A percentile compares a stretch with the other conserved stretches of the same genome.
phyloP scores from a whole-genome alignment of 2,113 vertebrate species.

The Tachuris rubrigastra region DNA sequence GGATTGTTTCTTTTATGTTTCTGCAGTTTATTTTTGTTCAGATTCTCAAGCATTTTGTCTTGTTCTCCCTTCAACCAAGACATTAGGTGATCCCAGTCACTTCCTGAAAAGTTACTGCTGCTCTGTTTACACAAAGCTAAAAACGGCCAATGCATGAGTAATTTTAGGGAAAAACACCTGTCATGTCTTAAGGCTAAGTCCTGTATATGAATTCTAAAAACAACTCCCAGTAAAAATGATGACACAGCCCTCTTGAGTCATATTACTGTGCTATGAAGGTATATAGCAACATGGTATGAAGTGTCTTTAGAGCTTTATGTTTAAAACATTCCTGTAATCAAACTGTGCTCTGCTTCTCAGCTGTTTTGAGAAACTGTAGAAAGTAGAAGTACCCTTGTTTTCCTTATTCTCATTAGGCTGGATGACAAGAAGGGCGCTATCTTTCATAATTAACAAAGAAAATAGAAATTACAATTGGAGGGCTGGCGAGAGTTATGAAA shows the following conservation, averaged over 20 bases:
- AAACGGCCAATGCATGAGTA: not conserved
- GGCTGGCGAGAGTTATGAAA: not conserved
- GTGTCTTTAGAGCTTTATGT: not conserved
- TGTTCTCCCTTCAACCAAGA: not conserved
- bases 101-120: not conserved
- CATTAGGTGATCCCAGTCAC: not conserved
- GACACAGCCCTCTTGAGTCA: not conserved
- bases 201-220: not conserved
- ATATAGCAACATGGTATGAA: not conserved
- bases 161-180: not conserved
- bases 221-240: not conserved
- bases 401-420: not conserved
- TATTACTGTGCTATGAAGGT: not conserved
- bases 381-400: not conserved
- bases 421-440: not conserved
- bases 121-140: not conserved
- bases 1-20: not conserved
- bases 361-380: not conserved
- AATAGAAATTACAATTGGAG: not conserved
- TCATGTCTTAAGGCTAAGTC: not conserved
- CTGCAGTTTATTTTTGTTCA: not conserved
- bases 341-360: not conserved
- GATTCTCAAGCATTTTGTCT: not conserved
- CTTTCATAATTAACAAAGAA: not conserved
- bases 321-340: not conserved